Evolutionary conservation across 2,797 vertebrate genomes (phyloP).

Genomic region (Gambelia wislizenii): DNA sequence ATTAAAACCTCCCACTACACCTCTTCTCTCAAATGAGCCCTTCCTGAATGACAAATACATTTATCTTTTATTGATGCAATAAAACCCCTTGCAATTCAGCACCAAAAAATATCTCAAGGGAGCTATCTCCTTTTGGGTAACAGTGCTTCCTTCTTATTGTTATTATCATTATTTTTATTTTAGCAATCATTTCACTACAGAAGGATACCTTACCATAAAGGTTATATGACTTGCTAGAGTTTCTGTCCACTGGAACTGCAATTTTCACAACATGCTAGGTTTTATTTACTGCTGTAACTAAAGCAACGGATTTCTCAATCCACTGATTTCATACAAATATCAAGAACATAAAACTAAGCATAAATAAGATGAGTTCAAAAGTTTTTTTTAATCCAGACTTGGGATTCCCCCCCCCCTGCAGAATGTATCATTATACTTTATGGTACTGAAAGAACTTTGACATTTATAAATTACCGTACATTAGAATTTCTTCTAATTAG

Average conservation of each 20-base stretch:
- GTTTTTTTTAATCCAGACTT: conserved; percentile 20
- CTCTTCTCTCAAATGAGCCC: conserved; percentile 40
- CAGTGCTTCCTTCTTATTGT: conserved; percentile 39
- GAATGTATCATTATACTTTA: conserved; percentile 21
- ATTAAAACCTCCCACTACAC: conserved; percentile 37
- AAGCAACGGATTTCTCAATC: conserved; percentile 51
- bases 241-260: conserved; percentile 16
- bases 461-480: conserved; percentile 1
- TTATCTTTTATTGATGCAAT: conserved; percentile 59
- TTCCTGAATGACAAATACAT: conserved; percentile 49
- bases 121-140: conserved; percentile 49
- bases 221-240: conserved; percentile 33
- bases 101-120: conserved; percentile 29
- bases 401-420: conserved; percentile 20
- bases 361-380: conserved; percentile 44
- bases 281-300: conserved; percentile 56
- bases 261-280: conserved; percentile 26
- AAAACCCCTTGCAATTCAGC: conserved; percentile 51
- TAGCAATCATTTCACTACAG: conserved; percentile 34
- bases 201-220: conserved; percentile 42
- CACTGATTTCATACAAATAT: conserved; percentile 23
- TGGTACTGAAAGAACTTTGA: neutral
- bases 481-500: neutral
- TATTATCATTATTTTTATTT: conserved; percentile 56
- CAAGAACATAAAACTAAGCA: conserved; percentile 33